These are phyloP conservation scores for Anolis carolinensis DNA, from an alignment of 2,113 vertebrate genomes.

Conservation along the genomic window DNA sequence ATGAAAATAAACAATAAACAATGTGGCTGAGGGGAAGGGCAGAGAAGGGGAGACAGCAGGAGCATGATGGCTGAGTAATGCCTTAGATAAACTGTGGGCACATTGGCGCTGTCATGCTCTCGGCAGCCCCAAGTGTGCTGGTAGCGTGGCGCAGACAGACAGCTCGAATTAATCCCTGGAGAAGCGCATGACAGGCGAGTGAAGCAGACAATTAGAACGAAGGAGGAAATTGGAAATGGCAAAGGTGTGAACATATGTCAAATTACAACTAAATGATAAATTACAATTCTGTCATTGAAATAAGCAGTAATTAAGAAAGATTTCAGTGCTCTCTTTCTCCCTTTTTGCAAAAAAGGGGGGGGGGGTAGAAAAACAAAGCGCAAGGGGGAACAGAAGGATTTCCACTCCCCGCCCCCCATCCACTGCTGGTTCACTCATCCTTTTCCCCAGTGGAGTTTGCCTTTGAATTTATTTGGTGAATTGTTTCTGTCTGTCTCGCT, in stretches of 20 bases:
- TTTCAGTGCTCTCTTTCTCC: conserved; percentile 70
- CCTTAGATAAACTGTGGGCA: conserved; percentile 83
- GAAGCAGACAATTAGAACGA: conserved; percentile 97
- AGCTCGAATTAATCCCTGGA: conserved; percentile 98
- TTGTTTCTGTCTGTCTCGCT: conserved; percentile 64
- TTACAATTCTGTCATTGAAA: conserved; percentile 98
- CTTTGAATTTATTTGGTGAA: conserved; percentile 61
- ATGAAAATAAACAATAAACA: conserved; percentile 73
- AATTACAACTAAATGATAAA: conserved; percentile 99
- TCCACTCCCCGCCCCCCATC: not conserved
- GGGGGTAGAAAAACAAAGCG: conserved; percentile 31
- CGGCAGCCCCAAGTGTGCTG: conserved; percentile 88
- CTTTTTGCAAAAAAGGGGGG: conserved; percentile 54
- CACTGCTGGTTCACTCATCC: not conserved
- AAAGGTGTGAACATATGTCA: conserved; percentile 99
- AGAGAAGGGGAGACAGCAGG: conserved; percentile 55
- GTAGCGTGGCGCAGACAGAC: conserved; percentile 94
- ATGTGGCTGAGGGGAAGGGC: conserved; percentile 39
- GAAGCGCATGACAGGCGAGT: conserved; percentile 94
- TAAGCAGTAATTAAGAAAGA: conserved; percentile 89
- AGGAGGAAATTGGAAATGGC: conserved; percentile 96
- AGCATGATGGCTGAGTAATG: conserved; percentile 80
- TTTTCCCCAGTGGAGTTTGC: conserved; percentile 52
- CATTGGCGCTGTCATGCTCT: conserved; percentile 89
- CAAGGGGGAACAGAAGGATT: conserved; percentile 31